Base-by-base conservation (phyloP, 2,797 vertebrate species). In the Malacoctenus gilli region DNA sequence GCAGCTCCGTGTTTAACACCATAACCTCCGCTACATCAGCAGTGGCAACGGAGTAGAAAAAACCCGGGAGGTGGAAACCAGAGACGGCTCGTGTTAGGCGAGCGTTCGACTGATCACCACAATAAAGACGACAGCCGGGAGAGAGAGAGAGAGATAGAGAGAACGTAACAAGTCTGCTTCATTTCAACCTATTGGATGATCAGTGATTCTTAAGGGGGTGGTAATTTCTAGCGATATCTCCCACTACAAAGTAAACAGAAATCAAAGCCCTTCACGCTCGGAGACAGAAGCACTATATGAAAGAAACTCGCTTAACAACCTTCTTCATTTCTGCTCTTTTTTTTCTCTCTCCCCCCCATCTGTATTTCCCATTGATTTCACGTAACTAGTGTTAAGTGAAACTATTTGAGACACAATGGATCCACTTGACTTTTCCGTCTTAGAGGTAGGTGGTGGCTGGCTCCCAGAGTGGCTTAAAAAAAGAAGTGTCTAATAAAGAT, bases 1-100 rank as follows among this genome's bases (percentile, higher is more conserved):
- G 86, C 86, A 85, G 84, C 87, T 87, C 82, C 63, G 67, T 89
- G 89, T 91, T 92, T 91, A 91, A 92, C 89, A 91, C 87, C 85
- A 78, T 85, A 89, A 86, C 89, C 89, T 86, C 75, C 61, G 72
- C 85, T 87, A 83, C 80, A 84, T 82, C 84, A 80, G 85, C 79
- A 61, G 75, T 79, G 43, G 79, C 83, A 82, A 77, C 61, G 52
- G 66, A 74, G 66, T 43, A 74, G 75, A 28, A 79, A 70, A 79
- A 84, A 86, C 69, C 84, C 74, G 42, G 75, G 73, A 89, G 84
- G 82, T 72, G 77, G 84, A 87, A 86, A 90, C 72, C 50, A 60
- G 79, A 89, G 83, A 85, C 48, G 75, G 72, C 71, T 69, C 38
- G 61, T 73, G 84, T 85, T 79, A 82, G 59, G 84, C 76, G 67